phyloP scores from a whole-genome alignment of 2,888 invertebrate species.

The Drosophila leonis region DNA sequence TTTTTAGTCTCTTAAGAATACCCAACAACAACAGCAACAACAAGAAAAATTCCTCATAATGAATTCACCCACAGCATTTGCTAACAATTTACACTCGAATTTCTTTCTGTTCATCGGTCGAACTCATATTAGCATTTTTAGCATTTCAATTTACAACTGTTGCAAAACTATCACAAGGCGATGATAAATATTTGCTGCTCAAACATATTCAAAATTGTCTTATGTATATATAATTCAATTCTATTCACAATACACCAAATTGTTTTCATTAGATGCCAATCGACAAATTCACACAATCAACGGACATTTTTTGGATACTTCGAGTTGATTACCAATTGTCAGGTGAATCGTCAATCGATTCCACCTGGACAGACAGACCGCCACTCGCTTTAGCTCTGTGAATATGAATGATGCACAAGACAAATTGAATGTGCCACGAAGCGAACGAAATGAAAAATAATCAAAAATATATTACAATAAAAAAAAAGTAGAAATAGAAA shows the following conservation, averaged over 20 bases:
- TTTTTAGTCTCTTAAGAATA: not conserved
- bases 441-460: conserved; percentile 49
- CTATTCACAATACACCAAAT: conserved; percentile 1
- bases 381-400: conserved; percentile 34
- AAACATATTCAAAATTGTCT: conserved; percentile 4
- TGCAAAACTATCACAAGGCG: conserved; percentile 13
- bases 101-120: not conserved
- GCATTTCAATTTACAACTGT: not conserved
- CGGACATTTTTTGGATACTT: conserved; percentile 5
- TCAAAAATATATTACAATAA: conserved; percentile 29
- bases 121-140: not conserved
- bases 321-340: conserved; percentile 50
- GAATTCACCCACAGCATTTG: not conserved
- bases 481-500: conserved; percentile 17
- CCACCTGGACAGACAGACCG: conserved; percentile 29
- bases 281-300: conserved; percentile 35
- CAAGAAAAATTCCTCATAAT: not conserved
- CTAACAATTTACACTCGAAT: not conserved
- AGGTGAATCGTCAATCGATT: conserved; percentile 28
- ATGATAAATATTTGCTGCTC: not conserved
- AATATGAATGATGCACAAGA: conserved; percentile 52
- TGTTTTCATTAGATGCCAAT: conserved; percentile 21
- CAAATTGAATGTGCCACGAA: conserved; percentile 56
- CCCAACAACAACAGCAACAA: not conserved
- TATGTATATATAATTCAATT: conserved; percentile 17